Evolutionary conservation across 2,888 invertebrate species (phyloP).

Genomic region (Heteropelma amictum): DNA sequence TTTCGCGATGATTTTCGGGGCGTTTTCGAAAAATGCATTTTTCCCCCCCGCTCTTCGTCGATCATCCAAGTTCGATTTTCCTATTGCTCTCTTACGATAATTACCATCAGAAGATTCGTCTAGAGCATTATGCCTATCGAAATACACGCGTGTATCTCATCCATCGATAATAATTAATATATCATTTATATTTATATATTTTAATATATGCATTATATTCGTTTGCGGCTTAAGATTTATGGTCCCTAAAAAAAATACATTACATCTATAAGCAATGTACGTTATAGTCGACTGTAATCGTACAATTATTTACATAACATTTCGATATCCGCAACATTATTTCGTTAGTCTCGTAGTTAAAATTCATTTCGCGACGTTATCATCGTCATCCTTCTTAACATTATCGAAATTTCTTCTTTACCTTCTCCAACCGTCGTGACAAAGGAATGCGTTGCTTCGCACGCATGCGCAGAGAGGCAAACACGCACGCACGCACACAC

Average conservation of each 20-base stretch:
- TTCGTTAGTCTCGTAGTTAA: conserved; percentile 11
- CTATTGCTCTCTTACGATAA: too few relatives aligned
- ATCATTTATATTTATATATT: neutral
- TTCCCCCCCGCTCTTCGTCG: too few relatives aligned
- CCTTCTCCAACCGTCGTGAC: conserved; percentile 1
- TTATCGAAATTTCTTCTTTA: neutral
- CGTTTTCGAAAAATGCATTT: too few relatives aligned
- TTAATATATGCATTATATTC: conserved; percentile 52
- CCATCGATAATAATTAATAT: neutral
- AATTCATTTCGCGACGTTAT: neutral
- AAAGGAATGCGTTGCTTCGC: conserved; percentile 6
- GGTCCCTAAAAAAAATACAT: conserved; percentile 76
- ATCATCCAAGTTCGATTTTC: too few relatives aligned
- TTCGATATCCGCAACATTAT: conserved; percentile 11
- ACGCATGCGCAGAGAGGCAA: neutral
- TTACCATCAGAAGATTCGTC: neutral
- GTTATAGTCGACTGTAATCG: conserved; percentile 52
- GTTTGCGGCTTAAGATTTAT: conserved; percentile 68
- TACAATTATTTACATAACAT: conserved; percentile 62
- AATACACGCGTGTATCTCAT: neutral
- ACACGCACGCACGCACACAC: neutral
- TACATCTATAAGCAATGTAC: conserved; percentile 74
- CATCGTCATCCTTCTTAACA: conserved; percentile 4
- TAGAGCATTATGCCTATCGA: conserved; percentile 1
- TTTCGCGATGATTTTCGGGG: too few relatives aligned